phyloP scores from a whole-genome alignment of 1,140 invertebrate species.

The Drosophila sp. region DNA sequence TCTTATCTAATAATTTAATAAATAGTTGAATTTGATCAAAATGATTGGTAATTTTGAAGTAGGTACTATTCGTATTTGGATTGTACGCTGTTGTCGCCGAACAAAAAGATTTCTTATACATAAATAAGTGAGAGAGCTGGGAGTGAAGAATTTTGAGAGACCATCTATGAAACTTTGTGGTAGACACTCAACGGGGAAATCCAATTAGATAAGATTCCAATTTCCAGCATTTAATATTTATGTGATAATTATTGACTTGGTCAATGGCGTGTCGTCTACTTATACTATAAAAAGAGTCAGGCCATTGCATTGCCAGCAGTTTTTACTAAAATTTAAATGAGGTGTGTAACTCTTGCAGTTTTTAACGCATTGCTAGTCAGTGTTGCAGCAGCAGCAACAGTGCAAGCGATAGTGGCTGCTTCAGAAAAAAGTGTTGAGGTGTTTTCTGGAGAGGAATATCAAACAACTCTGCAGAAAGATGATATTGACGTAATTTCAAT shows the following conservation, averaged over 20 bases:
- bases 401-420: not conserved
- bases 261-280: not conserved
- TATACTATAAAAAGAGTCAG: not conserved
- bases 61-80: not conserved
- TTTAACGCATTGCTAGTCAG: not conserved
- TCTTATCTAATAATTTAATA: not conserved
- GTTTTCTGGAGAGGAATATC: not conserved
- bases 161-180: not conserved
- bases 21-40: not conserved
- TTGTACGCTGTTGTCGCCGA: not conserved
- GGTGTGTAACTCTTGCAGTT: not conserved
- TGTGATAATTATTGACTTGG: conserved; percentile 1
- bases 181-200: not conserved
- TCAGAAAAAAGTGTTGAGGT: not conserved
- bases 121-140: not conserved
- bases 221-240: not conserved
- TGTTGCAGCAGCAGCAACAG: not conserved
- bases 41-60: not conserved
- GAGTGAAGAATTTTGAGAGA: not conserved
- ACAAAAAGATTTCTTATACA: not conserved
- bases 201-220: conserved; percentile 2
- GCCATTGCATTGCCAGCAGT: not conserved
- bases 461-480: not conserved
- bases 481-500: not conserved
- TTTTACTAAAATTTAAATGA: not conserved